These are phyloP conservation scores for Entomobrya proxima DNA, from an alignment of 2,888 invertebrate genomes.

Conservation along the genomic window DNA sequence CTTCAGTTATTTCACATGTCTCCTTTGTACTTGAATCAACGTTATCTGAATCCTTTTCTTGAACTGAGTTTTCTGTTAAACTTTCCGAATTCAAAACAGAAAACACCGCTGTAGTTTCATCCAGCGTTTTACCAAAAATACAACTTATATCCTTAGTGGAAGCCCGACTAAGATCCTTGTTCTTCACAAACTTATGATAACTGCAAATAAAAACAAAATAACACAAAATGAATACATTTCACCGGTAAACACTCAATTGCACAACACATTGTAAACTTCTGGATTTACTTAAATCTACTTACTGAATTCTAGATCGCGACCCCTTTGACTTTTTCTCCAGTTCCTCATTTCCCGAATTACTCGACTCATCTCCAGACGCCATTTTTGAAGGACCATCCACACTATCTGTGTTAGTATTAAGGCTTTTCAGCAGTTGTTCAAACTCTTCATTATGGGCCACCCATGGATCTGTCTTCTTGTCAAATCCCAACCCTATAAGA, in stretches of 20 bases:
- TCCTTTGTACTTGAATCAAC: too few species aligned
- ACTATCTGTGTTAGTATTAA: not conserved
- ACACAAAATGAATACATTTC: not conserved
- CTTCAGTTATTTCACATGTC: not conserved
- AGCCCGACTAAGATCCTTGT: conserved; percentile 73
- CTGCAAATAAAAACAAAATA: conserved; percentile 55
- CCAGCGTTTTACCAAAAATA: conserved; percentile 68
- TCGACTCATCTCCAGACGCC: not conserved
- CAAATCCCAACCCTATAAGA: conserved; percentile 72
- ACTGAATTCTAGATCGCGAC: conserved; percentile 73
- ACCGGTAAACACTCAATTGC: not conserved
- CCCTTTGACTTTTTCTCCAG: conserved; percentile 72
- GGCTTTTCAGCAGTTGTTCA: conserved; percentile 56
- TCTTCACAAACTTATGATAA: conserved; percentile 73
- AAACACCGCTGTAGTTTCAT: not conserved
- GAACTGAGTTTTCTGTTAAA: too few species aligned
- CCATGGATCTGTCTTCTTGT: conserved; percentile 71
- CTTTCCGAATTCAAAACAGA: not conserved
- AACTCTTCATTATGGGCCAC: conserved; percentile 72
- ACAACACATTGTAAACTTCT: not conserved
- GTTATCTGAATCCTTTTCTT: too few species aligned
- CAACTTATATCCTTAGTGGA: conserved; percentile 69
- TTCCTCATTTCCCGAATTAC: not conserved
- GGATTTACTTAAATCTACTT: conserved; percentile 31
- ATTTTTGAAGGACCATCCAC: not conserved